Evolutionary conservation across 2,888 invertebrate genomes (phyloP), one percentile per base, ranked within the genome.

Genomic region (Pollenia griseotomentosa): DNA sequence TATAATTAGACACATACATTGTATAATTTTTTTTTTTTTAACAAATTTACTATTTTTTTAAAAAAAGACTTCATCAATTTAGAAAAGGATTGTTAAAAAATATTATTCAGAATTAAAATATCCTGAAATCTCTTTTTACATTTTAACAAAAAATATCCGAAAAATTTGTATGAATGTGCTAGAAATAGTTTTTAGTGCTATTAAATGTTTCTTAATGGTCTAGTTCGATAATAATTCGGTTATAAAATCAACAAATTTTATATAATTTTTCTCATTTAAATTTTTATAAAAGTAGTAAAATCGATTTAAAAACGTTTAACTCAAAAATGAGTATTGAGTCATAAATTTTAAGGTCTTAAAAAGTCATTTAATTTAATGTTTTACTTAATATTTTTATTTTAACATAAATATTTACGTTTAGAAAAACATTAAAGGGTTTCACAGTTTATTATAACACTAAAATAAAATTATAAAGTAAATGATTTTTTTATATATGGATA

Each of bases 281-380:
- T 2, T 63, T 14, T 33, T 33, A 59, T 59, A 33, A 57, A 57
- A 57, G n/a, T 46, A 57, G 51, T 19, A 66, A 57, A 82, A 68
- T 40, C 19, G 44, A 5, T 71, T 59, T 33, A 16, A 46, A 48
- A 48, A 74, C 16, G n/a, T 16, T 33, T 59, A 6, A 10, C 48
- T 73, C 65, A 11, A 11, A 44, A 46, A 75, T 42, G 23, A 71
- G 74, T 71, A 78, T 78, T 87, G 74, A 87, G 87, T 87, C 87
- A 87, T 87, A 84, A 48, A 82, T 84, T 78, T 81, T 87, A 87
- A 87, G 87, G 73, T 81, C 73, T 81, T 77, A 11, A 73, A 80
- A 87, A 87, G 84, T 87, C 87, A 84, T 82, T 59, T 48, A 70
- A 70, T 74, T 84, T 61, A 57, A 48, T 48, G 12, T 46, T 48